A percentile compares a stretch with the other conserved stretches of the same genome.
Conservation (phyloP, 2,797 vertebrate genomes). For the Adelosebastes latens region DNA sequence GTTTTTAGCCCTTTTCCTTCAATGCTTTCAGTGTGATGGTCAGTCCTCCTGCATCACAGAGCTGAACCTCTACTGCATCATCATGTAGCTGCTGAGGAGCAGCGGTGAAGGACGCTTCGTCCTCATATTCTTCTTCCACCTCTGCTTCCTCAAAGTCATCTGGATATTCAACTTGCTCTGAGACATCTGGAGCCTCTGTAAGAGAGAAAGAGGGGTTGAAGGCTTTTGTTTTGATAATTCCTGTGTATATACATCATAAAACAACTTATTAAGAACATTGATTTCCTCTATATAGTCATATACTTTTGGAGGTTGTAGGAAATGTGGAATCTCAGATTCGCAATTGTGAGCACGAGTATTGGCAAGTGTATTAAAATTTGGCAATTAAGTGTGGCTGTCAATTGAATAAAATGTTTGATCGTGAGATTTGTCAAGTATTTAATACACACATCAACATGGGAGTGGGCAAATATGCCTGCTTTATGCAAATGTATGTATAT, state of each 20-base stretch:
- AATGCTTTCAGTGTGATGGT: conserved; percentile 74
- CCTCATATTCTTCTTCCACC: conserved; percentile 69
- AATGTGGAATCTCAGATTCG: background rate
- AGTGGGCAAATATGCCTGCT: too few relatives aligned
- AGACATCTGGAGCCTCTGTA: conserved; percentile 31
- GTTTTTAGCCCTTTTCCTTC: conserved; percentile 63
- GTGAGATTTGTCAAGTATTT: too few relatives aligned
- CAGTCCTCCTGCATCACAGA: conserved; percentile 70
- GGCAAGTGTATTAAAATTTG: background rate
- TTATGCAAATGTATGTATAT: too few relatives aligned
- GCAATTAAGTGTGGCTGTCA: too few relatives aligned
- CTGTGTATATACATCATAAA: background rate
- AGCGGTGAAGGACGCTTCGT: conserved; percentile 49
- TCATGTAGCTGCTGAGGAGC: conserved; percentile 53
- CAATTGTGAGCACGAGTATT: background rate
- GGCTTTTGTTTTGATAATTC: background rate
- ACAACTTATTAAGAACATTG: background rate
- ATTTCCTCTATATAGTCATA: background rate
- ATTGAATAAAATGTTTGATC: too few relatives aligned
- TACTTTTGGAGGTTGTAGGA: background rate
- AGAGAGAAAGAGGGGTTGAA: background rate
- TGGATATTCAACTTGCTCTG: conserved; percentile 75
- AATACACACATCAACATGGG: too few relatives aligned
- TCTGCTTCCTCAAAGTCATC: conserved; percentile 87
- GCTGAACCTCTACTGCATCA: conserved; percentile 67